Evolutionary conservation across 2,888 invertebrate species (phyloP).

Genomic region (Lepidonotus clava): DNA sequence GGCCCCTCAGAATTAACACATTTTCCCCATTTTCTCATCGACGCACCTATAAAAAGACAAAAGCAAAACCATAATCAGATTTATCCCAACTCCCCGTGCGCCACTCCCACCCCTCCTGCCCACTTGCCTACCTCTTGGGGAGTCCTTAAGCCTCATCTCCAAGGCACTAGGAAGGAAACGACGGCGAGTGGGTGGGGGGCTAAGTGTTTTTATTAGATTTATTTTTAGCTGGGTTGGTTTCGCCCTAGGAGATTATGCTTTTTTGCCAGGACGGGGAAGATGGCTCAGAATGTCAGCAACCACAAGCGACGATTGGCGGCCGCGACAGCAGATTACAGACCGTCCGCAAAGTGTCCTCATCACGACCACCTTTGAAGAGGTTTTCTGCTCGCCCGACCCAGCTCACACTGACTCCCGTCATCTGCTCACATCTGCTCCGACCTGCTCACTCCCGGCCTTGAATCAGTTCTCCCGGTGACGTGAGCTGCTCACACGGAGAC

Average conservation of each 20-base stretch:
- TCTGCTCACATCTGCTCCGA: background rate
- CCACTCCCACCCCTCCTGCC: background rate
- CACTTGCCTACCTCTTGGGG: background rate
- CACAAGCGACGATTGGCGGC: constrained; percentile 38
- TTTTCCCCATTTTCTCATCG: background rate
- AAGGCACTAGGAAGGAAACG: background rate
- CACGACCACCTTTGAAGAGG: constrained; percentile 41
- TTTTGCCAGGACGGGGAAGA: background rate
- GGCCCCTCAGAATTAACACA: background rate
- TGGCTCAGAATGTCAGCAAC: constrained; percentile 22
- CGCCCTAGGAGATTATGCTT: background rate
- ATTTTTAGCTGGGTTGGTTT: too few relatives aligned
- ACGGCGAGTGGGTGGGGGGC: too few relatives aligned
- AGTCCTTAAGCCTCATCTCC: background rate
- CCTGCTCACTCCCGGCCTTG: background rate
- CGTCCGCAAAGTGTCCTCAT: constrained; percentile 23
- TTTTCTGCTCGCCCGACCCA: constrained; percentile 16
- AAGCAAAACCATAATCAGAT: constrained; percentile 11
- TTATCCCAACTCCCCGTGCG: background rate
- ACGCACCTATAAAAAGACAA: background rate
- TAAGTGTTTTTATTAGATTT: background rate
- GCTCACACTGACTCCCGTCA: background rate
- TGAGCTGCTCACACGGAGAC: background rate
- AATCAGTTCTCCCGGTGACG: too few relatives aligned
- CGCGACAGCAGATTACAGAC: constrained; percentile 4